phyloP scores from a whole-genome alignment of 2,113 vertebrate genomes.

The Nerophis ophidion region DNA sequence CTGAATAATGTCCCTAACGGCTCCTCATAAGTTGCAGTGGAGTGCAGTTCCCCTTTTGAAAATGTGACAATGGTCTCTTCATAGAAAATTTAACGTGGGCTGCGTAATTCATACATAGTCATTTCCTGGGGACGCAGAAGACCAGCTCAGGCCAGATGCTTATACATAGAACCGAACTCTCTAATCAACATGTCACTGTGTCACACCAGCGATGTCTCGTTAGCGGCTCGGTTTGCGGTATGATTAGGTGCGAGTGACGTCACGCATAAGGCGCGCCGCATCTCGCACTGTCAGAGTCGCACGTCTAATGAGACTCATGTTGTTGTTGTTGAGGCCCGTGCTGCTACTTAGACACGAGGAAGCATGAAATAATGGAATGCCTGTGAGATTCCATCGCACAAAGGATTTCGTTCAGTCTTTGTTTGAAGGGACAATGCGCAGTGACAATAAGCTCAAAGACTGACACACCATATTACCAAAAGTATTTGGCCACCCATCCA shows the following conservation, averaged over 20 bases:
- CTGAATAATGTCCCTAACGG: too few species aligned
- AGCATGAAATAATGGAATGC: conserved; percentile 1
- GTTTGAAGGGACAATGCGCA: too few species aligned
- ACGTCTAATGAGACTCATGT: conserved; percentile 33
- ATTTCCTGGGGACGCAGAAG: conserved; percentile 42
- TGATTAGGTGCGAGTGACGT: conserved; percentile 42
- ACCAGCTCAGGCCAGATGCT: conserved; percentile 16
- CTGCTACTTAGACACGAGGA: neutral
- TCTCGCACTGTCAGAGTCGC: conserved; percentile 33
- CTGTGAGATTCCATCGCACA: neutral
- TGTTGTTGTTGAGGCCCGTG: conserved; percentile 11
- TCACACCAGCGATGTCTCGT: conserved; percentile 21
- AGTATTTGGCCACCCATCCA: too few species aligned
- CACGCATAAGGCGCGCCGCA: conserved; percentile 20
- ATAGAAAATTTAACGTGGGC: conserved; percentile 32
- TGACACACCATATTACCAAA: too few species aligned
- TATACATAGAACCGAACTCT: conserved; percentile 30
- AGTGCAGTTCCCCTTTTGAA: neutral
- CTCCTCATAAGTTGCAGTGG: too few species aligned
- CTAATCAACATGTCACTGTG: conserved; percentile 6
- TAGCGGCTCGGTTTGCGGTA: conserved; percentile 19
- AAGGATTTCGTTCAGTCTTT: too few species aligned
- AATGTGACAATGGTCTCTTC: conserved; percentile 18
- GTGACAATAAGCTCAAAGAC: too few species aligned
- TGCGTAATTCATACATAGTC: conserved; percentile 48